A percentile compares a stretch with the other conserved stretches of the same genome.
phyloP scores from a whole-genome alignment of 1,140 invertebrate species.

The Scaptomyza hsui region DNA sequence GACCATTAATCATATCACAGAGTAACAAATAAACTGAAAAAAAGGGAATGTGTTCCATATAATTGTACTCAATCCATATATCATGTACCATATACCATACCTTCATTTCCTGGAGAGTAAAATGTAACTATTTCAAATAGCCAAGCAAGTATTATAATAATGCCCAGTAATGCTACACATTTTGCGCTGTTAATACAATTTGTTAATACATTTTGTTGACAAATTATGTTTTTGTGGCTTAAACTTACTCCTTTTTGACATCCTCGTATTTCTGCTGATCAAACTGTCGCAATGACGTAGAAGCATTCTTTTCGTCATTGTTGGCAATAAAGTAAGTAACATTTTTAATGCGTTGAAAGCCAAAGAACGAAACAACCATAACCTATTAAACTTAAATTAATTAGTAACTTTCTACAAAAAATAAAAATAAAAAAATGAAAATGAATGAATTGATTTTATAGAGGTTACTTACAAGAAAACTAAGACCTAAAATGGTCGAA shows the following conservation, averaged over 20 bases:
- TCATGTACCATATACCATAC: constrained; percentile 2
- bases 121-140: constrained; percentile 80
- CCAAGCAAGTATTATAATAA: constrained; percentile 78
- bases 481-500: constrained; percentile 65
- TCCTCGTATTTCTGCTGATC: constrained; percentile 75
- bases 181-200: constrained; percentile 60
- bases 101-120: constrained; percentile 67
- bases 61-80: neutral
- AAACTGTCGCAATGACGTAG: constrained; percentile 26
- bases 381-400: constrained; percentile 31
- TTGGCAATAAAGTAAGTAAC: constrained; percentile 37
- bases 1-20: constrained; percentile 80
- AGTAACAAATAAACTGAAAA: constrained; percentile 59
- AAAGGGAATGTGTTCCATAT: neutral
- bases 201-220: no score
- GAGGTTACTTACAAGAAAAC: constrained; percentile 61
- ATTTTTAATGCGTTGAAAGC: constrained; percentile 74
- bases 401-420: neutral
- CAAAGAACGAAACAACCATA: constrained; percentile 70
- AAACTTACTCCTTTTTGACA: constrained; percentile 77
- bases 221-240: no score
- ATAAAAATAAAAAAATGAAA: no score
- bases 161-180: constrained; percentile 72
- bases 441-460: neutral
- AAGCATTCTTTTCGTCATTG: constrained; percentile 28